Evolutionary conservation across 2,888 invertebrate species (phyloP).

Genomic region (Phymatocera aterrima): DNA sequence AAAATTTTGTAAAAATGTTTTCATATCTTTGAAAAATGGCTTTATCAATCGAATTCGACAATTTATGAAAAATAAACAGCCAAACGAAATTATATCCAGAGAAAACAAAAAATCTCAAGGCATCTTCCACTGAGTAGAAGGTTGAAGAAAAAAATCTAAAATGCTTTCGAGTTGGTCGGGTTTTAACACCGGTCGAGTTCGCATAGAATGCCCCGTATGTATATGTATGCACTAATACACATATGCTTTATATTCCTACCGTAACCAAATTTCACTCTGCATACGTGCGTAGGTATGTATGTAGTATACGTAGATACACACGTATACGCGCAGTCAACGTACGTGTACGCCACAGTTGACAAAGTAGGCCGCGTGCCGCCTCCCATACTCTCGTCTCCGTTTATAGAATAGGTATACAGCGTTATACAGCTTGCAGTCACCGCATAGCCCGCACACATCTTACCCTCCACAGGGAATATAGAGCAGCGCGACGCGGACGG

Average conservation of each 20-base stretch:
- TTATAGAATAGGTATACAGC: too few relatives aligned
- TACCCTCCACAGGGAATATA: slow-evolving; percentile 31
- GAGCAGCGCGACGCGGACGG: background rate
- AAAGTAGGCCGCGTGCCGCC: slow-evolving; percentile 10
- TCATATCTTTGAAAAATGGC: too few relatives aligned
- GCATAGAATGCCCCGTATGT: background rate
- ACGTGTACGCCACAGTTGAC: background rate
- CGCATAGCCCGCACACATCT: slow-evolving; percentile 6
- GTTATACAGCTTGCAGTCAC: too few relatives aligned
- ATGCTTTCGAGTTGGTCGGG: too few relatives aligned
- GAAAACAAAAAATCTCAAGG: too few relatives aligned
- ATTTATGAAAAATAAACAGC: too few relatives aligned
- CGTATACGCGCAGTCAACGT: background rate
- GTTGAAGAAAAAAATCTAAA: background rate
- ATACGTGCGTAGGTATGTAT: background rate
- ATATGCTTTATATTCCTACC: background rate
- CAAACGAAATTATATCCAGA: too few relatives aligned
- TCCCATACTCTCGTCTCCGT: background rate
- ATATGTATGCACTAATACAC: background rate
- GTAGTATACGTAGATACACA: background rate
- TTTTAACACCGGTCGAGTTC: too few relatives aligned
- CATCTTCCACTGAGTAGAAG: too few relatives aligned
- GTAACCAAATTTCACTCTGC: background rate
- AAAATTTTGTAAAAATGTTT: too few relatives aligned
- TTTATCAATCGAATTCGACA: too few relatives aligned